Percentiles rank a stretch among this genome's conserved stretches.
These are phyloP conservation scores for Epistrophella euchroma DNA, from an alignment of 2,888 invertebrate genomes.

Conservation along the genomic window DNA sequence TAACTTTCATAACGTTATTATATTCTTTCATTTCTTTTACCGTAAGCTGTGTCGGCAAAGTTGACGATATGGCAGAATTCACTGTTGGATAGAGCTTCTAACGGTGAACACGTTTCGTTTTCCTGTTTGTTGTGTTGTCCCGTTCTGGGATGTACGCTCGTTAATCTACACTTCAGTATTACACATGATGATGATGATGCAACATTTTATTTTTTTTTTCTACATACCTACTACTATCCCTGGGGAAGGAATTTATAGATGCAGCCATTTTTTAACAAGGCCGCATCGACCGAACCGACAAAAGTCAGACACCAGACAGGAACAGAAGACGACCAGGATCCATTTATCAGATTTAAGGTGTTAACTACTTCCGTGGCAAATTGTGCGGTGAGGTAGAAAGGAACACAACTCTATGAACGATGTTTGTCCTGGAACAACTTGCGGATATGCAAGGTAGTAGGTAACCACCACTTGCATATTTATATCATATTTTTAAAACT, in stretches of 20 bases:
- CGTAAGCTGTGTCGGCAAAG: not conserved
- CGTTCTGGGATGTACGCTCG: not conserved
- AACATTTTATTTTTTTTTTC: constrained; percentile 41
- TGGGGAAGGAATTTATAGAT: constrained; percentile 4
- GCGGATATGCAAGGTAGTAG: not conserved
- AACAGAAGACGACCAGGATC: constrained; percentile 42
- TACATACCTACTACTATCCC: not conserved
- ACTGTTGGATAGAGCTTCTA: constrained; percentile 16
- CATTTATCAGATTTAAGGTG: constrained; percentile 69
- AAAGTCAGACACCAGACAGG: not conserved
- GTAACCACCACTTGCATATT: constrained; percentile 4
- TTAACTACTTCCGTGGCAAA: constrained; percentile 61
- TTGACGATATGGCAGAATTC: not conserved
- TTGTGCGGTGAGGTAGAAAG: constrained; percentile 10
- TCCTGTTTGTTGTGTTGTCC: constrained; percentile 10
- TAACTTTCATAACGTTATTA: constrained; percentile 67
- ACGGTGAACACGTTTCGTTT: constrained; percentile 51
- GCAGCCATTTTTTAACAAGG: not conserved
- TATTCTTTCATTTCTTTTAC: constrained; percentile 31
- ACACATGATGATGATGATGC: constrained; percentile 41
- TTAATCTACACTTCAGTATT: constrained; percentile 23
- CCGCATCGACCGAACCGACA: not conserved
- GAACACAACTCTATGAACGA: not conserved
- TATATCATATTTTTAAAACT: not conserved
- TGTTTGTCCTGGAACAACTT: not conserved